Conservation (phyloP, 2,797 vertebrate species). For the Nasua narica region DNA sequence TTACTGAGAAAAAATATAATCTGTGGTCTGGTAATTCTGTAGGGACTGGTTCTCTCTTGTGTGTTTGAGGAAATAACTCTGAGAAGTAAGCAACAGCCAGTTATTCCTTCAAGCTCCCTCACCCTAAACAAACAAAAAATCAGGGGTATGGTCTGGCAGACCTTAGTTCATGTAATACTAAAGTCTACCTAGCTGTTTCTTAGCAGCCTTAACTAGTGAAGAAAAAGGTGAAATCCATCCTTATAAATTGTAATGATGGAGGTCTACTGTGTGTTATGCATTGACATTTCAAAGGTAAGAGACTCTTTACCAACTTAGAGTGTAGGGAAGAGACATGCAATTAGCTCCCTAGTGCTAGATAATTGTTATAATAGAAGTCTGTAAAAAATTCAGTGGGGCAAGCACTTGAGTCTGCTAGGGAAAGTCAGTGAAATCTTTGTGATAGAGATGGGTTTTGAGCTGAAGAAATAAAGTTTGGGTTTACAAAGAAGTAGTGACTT, state of each 20-base stretch:
- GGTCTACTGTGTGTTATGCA: background rate
- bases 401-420: background rate
- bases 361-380: background rate
- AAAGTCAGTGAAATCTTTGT: slow-evolving; percentile 4
- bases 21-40: background rate
- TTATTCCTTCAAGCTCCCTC: background rate
- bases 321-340: slow-evolving; percentile 11
- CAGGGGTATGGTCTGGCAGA: background rate
- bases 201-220: slow-evolving; percentile 14
- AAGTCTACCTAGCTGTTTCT: background rate
- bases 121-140: background rate
- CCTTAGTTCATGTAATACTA: background rate
- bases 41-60: slow-evolving; percentile 11
- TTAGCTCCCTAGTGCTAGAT: background rate
- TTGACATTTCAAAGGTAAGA: slow-evolving; percentile 43
- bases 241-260: slow-evolving; percentile 29
- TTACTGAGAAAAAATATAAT: slow-evolving; percentile 46
- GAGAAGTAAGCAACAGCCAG: background rate
- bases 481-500: slow-evolving; percentile 30
- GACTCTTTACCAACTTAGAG: slow-evolving; percentile 12
- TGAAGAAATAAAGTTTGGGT: slow-evolving; percentile 18
- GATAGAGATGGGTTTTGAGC: slow-evolving; percentile 4
- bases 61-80: slow-evolving; percentile 45
- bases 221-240: slow-evolving; percentile 10
- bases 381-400: background rate